These are phyloP conservation scores for Pachydiplax longipennis DNA, from an alignment of 2,888 invertebrate species.

Conservation along the genomic window DNA sequence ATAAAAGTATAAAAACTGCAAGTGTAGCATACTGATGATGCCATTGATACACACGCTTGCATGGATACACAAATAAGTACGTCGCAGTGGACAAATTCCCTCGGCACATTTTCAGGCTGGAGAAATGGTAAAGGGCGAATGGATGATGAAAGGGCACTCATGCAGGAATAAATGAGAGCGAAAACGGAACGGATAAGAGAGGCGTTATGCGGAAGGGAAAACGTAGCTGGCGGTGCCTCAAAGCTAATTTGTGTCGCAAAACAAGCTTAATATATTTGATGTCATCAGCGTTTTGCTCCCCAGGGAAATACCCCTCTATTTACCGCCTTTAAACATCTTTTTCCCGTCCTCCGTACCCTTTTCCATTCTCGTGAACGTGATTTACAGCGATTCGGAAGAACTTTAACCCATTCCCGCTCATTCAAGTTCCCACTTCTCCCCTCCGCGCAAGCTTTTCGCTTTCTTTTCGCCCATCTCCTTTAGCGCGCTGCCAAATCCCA, in stretches of 20 bases:
- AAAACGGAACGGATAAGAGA: background rate
- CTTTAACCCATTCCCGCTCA: background rate
- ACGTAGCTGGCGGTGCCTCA: background rate
- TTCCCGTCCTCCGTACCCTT: background rate
- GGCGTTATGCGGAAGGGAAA: background rate
- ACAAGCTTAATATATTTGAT: conserved; percentile 27
- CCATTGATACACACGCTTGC: no score
- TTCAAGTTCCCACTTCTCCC: background rate
- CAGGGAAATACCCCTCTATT: conserved; percentile 1
- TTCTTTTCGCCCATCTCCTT: background rate
- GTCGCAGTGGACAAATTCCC: no score
- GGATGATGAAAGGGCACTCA: background rate
- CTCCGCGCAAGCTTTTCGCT: background rate
- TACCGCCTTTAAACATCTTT: background rate
- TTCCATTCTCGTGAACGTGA: background rate
- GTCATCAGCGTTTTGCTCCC: background rate
- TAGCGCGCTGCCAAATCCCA: background rate
- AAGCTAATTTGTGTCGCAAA: conserved; percentile 39
- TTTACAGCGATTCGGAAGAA: conserved; percentile 15
- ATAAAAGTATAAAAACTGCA: no score
- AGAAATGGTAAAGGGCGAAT: background rate
- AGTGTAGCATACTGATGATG: no score
- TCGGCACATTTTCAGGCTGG: no score
- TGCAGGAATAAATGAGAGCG: background rate
- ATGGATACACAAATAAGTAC: no score